Evolutionary conservation across 2,797 vertebrate species (phyloP), one percentile per base, ranked within the genome.

Genomic region (Peromyscus attwateri): DNA sequence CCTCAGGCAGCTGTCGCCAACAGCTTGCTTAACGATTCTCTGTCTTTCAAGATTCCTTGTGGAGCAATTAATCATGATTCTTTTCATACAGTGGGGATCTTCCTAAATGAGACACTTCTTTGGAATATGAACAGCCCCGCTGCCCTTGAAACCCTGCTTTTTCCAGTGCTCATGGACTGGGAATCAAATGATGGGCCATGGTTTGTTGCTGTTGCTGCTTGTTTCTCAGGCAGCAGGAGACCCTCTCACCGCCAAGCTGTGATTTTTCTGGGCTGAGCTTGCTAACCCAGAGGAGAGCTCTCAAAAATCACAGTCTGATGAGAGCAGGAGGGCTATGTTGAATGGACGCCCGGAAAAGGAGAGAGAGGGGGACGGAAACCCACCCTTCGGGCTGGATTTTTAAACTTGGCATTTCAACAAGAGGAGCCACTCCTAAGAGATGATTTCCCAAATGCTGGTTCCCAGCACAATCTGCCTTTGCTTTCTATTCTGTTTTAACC

Each of bases 401-500:
- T 77, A 85, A 96, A 55, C 27, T 40, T 94, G n/a, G 37, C 71
- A 55, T 95, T 96, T 95, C 23, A 66, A 92, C 68, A 62, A 83
- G 64, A 62, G 66, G 40, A 95, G 76, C 89, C 90, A 8, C 40
- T 87, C 77, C 52, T 1, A 1, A 87, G 88, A 89, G 73, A 76
- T 21, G 17, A 79, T 31, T 96, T 92, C 79, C 94, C 52, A 11
- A 95, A 66, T 17, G 73, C 34, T 37, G 25, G n/a, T 37, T 97
- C 60, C 29, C 87, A 75, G 62, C 13, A 76, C 66, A 62, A 27
- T 64, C 62, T 88, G n/a, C 57, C 87, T 82, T 83, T 40, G 19
- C n/a, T 92, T 92, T 43, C 76, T 87, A 52, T 55, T 95, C 70
- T 79, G 19, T 10, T 66, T 94, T 95, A 84, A 90, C 94, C 87